Base-by-base conservation (phyloP, 2,797 vertebrate species). In the Pseudochirops cupreus region DNA sequence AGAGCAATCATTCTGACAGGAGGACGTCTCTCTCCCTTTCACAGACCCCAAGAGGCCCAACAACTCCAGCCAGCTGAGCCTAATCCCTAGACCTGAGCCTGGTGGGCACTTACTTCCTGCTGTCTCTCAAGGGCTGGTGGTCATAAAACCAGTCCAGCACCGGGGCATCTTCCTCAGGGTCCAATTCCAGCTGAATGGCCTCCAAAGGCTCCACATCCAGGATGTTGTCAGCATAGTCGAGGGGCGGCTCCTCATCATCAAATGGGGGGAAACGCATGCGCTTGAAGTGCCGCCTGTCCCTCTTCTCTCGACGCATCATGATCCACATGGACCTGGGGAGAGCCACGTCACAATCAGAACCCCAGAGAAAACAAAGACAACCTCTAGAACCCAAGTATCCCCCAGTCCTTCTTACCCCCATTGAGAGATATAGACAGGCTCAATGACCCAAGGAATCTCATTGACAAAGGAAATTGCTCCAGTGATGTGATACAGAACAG, bases 401-500 rank as follows among this genome's bases (percentile, higher is more conserved):
- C 67, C 54, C 29, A 93, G 53, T 6, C 39, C 29, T 91, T 95
- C 99, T 98, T 96, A 99, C 99, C 99, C 99, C 99, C 99, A 99
- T 98, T 99, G 99, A 12, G 99, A 99, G 50, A 99, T 99, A 98
- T 99, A 99, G 94, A 99, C 99, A 0, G 99, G 99, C 96, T 99
- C 99, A 58, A 99, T 99, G 95, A 99, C 99, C 99, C 99, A 99
- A 0, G 99, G 99, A 94, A 99, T 99, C 99, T 99, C 99, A 74
- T 99, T 99, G 95, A 99, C 99, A 57, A 99, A 99, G 53, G 99
- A 99, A 99, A 99, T 99, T 50, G 99, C 99, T 14, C 99, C 99
- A 0, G 99, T 99, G 97, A 99, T 99, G 97, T 99, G 99, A 98
- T 99, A 99, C 53, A 99, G 98, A 56, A 99, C 99, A 0, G 99